phyloP scores from a whole-genome alignment of 2,113 vertebrate species.

The Hydropotes inermis region DNA sequence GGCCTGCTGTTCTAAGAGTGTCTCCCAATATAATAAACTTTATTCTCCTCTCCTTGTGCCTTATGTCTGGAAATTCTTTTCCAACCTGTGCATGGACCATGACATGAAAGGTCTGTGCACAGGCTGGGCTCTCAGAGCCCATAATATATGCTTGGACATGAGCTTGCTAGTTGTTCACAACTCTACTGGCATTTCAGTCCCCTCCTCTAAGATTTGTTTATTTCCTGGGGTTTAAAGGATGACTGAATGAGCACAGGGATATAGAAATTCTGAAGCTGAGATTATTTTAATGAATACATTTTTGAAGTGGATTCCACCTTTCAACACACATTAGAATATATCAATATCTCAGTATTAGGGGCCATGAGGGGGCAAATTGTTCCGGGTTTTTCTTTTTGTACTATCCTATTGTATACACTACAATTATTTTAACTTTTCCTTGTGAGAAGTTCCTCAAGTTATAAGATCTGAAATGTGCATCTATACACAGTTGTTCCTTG shows the following conservation, averaged over 20 bases:
- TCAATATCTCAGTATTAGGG: background rate
- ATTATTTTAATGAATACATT: background rate
- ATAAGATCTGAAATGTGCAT: background rate
- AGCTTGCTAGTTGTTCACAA: background rate
- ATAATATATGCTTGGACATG: background rate
- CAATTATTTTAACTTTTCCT: background rate
- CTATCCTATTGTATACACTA: background rate
- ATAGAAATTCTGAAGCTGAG: background rate
- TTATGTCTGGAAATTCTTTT: background rate
- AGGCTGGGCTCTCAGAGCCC: background rate
- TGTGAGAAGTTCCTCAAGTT: background rate
- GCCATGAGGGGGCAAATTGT: background rate
- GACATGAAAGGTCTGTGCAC: background rate
- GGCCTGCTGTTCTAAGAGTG: background rate
- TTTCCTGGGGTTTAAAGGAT: background rate
- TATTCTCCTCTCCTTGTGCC: background rate
- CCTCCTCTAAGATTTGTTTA: background rate
- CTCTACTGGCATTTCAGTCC: background rate
- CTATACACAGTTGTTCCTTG: background rate
- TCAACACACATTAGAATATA: background rate
- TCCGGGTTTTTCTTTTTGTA: background rate
- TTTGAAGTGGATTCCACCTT: background rate
- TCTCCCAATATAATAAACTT: background rate
- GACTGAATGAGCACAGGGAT: background rate
- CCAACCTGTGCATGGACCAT: accelerated